These are phyloP conservation scores for Thymelicus lineola DNA, from an alignment of 2,888 invertebrate species.

Conservation along the genomic window DNA sequence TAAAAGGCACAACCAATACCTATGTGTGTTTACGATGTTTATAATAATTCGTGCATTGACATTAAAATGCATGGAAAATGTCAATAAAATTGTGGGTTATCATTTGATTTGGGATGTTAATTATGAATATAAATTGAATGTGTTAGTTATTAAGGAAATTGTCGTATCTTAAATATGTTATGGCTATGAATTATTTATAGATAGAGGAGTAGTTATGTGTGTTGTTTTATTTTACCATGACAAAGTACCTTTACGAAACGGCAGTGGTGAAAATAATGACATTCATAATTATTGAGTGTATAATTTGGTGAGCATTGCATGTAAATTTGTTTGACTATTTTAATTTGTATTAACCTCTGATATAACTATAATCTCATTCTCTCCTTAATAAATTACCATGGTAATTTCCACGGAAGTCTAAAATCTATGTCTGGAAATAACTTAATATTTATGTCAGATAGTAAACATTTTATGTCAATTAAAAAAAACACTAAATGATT, in stretches of 20 bases:
- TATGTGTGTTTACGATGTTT: constrained; percentile 11
- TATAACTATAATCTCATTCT: too few relatives aligned
- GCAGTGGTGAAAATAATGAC: not conserved
- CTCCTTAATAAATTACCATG: too few relatives aligned
- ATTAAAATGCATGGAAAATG: constrained; percentile 12
- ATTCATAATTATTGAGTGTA: not conserved
- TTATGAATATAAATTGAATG: not conserved
- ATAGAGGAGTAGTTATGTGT: not conserved
- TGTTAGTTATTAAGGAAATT: not conserved
- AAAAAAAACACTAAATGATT: too few relatives aligned
- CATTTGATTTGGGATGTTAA: constrained; percentile 2
- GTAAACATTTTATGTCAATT: too few relatives aligned
- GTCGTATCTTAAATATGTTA: constrained; percentile 1
- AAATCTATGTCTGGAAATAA: too few relatives aligned
- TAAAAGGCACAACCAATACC: not conserved
- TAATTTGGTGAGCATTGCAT: not conserved
- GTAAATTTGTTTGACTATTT: not conserved
- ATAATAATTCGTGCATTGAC: constrained; percentile 12
- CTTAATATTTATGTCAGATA: too few relatives aligned
- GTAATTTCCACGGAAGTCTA: too few relatives aligned
- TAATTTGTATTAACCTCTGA: not conserved
- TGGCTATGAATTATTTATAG: not conserved
- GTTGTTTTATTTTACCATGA: not conserved
- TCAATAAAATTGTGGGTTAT: constrained; percentile 13
- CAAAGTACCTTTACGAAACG: not conserved